Evolutionary conservation across 1,140 invertebrate genomes (phyloP).

Genomic region (Dinoponera quadriceps): DNA sequence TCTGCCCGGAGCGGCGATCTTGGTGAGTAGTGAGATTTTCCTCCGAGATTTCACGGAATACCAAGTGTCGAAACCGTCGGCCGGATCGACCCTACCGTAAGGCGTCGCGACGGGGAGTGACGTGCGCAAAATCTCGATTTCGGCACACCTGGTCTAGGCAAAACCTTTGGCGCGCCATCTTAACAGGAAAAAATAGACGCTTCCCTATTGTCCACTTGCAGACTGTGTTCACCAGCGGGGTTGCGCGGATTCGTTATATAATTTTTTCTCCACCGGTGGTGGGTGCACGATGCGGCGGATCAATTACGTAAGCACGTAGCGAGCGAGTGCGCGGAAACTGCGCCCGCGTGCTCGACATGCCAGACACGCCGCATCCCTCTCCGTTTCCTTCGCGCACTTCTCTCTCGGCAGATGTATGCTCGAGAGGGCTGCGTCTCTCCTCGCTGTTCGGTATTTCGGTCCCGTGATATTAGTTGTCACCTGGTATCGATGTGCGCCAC

Average conservation of each 20-base stretch:
- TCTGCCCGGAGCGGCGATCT: constrained; percentile 63
- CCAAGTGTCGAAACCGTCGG: too few relatives aligned
- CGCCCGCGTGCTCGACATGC: background rate
- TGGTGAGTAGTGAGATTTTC: constrained; percentile 72
- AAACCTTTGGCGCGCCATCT: constrained; percentile 42
- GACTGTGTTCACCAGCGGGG: too few relatives aligned
- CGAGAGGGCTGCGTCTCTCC: too few relatives aligned
- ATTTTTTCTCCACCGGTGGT: constrained; percentile 70
- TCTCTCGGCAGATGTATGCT: too few relatives aligned
- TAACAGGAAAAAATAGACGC: constrained; percentile 28
- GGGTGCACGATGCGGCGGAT: constrained; percentile 34
- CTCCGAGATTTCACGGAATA: background rate
- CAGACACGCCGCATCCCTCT: background rate
- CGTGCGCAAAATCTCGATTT: background rate
- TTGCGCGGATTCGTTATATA: constrained; percentile 75
- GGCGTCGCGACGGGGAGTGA: too few relatives aligned
- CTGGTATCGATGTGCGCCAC: too few relatives aligned
- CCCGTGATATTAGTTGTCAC: too few relatives aligned
- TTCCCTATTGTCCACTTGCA: background rate
- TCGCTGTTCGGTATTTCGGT: too few relatives aligned
- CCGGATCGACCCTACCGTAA: too few relatives aligned
- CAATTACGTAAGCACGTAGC: constrained; percentile 69
- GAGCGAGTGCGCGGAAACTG: constrained; percentile 17
- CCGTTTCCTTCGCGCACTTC: too few relatives aligned
- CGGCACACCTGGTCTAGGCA: background rate